These are phyloP conservation scores for Vicugna pacos DNA, from an alignment of 2,113 vertebrate species.

Conservation along the genomic window DNA sequence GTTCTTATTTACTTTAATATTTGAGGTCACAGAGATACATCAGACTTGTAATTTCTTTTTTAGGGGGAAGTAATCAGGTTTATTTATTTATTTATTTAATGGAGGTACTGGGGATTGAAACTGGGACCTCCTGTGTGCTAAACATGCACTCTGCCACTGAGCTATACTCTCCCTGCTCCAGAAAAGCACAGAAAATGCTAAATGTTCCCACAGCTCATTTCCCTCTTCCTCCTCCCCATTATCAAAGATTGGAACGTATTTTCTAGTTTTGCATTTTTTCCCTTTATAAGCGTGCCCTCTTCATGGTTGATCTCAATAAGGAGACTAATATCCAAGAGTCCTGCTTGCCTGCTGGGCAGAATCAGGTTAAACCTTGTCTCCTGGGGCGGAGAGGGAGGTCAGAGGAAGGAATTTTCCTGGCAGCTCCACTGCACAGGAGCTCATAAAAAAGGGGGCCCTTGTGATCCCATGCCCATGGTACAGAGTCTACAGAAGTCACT, in stretches of 20 bases:
- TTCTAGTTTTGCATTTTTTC: background rate
- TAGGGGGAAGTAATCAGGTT: too few species aligned
- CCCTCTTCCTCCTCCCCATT: accelerated
- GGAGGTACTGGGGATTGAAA: too few species aligned
- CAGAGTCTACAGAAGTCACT: constrained; percentile 28
- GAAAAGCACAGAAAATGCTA: background rate
- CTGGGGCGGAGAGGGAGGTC: background rate
- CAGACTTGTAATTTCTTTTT: background rate
- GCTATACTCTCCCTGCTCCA: too few species aligned
- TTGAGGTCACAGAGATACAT: background rate
- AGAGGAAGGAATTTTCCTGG: background rate
- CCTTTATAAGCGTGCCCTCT: background rate
- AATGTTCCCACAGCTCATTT: background rate
- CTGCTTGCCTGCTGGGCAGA: background rate
- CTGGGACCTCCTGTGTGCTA: too few species aligned
- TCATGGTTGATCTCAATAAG: background rate
- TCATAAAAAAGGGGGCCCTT: background rate
- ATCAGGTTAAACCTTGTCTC: background rate
- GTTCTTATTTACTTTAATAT: constrained; percentile 6
- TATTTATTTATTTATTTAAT: too few species aligned
- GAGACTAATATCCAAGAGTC: background rate
- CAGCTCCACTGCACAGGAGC: background rate
- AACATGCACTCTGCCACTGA: too few species aligned
- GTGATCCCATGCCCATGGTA: background rate
- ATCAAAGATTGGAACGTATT: background rate